Evolutionary conservation across 2,113 vertebrate species (phyloP).

Genomic region (Suncus etruscus): DNA sequence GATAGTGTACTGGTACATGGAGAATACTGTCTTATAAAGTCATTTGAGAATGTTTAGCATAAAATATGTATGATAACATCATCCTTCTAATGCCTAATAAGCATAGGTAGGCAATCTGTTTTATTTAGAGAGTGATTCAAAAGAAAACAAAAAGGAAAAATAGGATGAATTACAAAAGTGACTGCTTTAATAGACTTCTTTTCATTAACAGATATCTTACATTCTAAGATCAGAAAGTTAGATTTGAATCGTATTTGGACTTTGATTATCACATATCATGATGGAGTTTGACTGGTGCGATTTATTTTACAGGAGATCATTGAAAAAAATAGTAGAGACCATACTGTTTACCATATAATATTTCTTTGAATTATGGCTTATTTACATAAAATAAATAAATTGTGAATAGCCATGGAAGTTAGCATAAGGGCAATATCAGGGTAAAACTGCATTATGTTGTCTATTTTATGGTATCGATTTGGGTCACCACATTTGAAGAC

Average conservation of each 20-base stretch:
- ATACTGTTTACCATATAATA: not conserved
- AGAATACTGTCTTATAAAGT: not conserved
- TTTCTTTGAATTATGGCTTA: not conserved
- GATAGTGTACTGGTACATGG: not conserved
- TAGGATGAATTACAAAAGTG: not conserved
- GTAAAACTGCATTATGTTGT: not conserved
- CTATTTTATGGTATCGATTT: slow-evolving; percentile 12
- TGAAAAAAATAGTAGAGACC: not conserved
- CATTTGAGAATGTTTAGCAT: not conserved
- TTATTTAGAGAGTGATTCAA: no score
- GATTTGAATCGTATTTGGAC: not conserved
- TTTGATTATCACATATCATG: not conserved
- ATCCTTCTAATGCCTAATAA: not conserved
- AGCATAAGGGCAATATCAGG: not conserved
- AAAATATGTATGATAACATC: not conserved
- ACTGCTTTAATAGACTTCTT: slow-evolving; percentile 5
- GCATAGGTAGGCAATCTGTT: not conserved
- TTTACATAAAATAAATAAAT: not conserved
- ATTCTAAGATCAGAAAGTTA: slow-evolving; percentile 32
- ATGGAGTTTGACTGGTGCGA: not conserved
- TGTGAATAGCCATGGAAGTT: not conserved
- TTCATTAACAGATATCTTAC: not conserved
- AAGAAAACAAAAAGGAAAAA: not conserved
- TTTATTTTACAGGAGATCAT: not conserved
- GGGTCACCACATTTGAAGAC: not conserved